These are phyloP conservation scores for Lucilia sericata DNA, from an alignment of 1,140 invertebrate species.

Conservation along the genomic window DNA sequence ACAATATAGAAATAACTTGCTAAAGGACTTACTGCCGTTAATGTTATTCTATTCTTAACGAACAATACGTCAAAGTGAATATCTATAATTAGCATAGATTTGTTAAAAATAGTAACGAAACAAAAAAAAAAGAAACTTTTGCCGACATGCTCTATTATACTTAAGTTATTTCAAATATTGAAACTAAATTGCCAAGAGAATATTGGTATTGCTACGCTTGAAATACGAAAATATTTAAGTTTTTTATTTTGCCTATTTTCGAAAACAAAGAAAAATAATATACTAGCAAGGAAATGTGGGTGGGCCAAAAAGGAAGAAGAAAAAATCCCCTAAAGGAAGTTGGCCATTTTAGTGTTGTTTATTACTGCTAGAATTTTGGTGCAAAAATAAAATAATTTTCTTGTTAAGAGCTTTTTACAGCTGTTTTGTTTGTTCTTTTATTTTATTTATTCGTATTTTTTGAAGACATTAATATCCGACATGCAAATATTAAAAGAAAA, in stretches of 20 bases:
- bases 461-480: not conserved
- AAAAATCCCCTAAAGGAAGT: not conserved
- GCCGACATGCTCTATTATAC: too few species aligned
- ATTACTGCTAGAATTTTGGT: not conserved
- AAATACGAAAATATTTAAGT: not conserved
- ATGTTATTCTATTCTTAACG: not conserved
- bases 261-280: not conserved
- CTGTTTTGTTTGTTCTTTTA: not conserved
- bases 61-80: not conserved
- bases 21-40: not conserved
- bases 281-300: too few species aligned
- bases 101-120: conserved; percentile 22
- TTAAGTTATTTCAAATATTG: too few species aligned
- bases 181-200: not conserved
- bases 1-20: not conserved
- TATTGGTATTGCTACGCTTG: not conserved
- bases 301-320: not conserved
- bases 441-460: too few species aligned
- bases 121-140: not conserved
- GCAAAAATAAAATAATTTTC: not conserved
- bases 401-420: not conserved
- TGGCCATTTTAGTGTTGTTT: not conserved
- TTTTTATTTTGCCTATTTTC: too few species aligned
- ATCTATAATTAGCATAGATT: conserved; percentile 28
- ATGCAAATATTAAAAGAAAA: not conserved